A percentile compares a stretch with the other conserved stretches of the same genome.
Conservation (phyloP, 1,140 invertebrate species). For the Atopsyche davidsoni region DNA sequence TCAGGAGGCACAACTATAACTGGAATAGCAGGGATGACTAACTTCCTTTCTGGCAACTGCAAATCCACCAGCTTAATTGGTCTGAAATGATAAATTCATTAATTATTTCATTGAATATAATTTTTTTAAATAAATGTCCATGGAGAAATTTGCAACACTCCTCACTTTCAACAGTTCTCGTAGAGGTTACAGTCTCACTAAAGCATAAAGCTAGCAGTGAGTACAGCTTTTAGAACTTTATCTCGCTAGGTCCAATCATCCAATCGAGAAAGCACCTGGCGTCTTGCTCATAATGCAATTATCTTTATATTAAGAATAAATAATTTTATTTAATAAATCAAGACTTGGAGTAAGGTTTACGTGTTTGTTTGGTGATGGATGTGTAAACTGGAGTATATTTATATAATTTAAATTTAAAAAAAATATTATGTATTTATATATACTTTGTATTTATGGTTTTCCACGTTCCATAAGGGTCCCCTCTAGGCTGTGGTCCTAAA, state of each 20-base stretch:
- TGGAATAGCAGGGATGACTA: conserved; percentile 33
- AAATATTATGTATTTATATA: conserved; percentile 17
- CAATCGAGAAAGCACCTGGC: no score
- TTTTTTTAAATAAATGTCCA: not conserved
- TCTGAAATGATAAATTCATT: conserved; percentile 5
- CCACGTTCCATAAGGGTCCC: conserved; percentile 62
- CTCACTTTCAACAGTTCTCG: conserved; percentile 14
- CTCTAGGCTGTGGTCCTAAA: conserved; percentile 44
- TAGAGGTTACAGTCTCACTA: no score
- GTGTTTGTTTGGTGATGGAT: no score
- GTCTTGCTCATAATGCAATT: no score
- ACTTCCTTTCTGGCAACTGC: conserved; percentile 49
- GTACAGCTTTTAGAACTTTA: no score
- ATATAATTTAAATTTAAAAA: no score
- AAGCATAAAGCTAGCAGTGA: no score
- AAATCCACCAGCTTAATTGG: conserved; percentile 48
- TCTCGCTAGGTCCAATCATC: no score
- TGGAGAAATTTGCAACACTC: not conserved
- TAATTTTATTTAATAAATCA: no score
- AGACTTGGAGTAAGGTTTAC: no score
- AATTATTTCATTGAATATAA: not conserved
- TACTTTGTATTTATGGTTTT: conserved; percentile 52
- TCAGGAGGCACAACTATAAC: conserved; percentile 39
- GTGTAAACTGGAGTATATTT: no score
- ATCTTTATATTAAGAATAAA: no score